Conservation (phyloP, 1,140 invertebrate genomes). For the Meteorus sp. region DNA sequence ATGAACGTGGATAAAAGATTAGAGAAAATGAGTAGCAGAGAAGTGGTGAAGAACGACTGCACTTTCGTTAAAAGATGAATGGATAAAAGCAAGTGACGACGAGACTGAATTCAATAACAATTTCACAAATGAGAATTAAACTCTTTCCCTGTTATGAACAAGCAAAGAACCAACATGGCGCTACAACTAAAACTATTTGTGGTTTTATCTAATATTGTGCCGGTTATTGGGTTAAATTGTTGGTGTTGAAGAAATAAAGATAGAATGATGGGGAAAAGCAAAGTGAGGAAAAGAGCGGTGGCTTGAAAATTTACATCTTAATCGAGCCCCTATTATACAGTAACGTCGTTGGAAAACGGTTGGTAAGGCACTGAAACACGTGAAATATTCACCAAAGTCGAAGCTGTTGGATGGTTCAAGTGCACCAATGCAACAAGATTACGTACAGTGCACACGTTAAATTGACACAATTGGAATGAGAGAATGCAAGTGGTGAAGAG, state of each 20-base stretch:
- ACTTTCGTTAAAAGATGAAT: slow-evolving; percentile 21
- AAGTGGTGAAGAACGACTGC: slow-evolving; percentile 7
- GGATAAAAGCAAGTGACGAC: slow-evolving; percentile 10
- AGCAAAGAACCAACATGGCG: not conserved
- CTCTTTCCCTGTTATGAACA: not conserved
- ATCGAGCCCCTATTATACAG: slow-evolving; percentile 49
- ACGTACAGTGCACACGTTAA: too few relatives aligned
- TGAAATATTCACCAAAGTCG: slow-evolving; percentile 18
- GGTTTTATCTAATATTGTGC: slow-evolving; percentile 34
- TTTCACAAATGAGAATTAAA: slow-evolving; percentile 30
- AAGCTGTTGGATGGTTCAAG: slow-evolving; percentile 22
- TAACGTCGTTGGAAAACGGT: slow-evolving; percentile 43
- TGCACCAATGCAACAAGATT: too few relatives aligned
- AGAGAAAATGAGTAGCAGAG: not conserved
- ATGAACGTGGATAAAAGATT: too few relatives aligned
- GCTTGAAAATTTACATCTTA: slow-evolving; percentile 54
- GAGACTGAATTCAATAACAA: slow-evolving; percentile 30
- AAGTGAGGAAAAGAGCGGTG: too few relatives aligned
- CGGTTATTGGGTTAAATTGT: slow-evolving; percentile 33
- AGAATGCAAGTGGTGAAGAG: not conserved
- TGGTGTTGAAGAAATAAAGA: too few relatives aligned
- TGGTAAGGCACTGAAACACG: slow-evolving; percentile 9
- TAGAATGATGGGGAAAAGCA: too few relatives aligned
- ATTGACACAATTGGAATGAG: too few relatives aligned
- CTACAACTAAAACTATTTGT: slow-evolving; percentile 8